A percentile compares a stretch with the other conserved stretches of the same genome.
Evolutionary conservation across 2,113 vertebrate species (phyloP).

Genomic region (Perccottus glenii): DNA sequence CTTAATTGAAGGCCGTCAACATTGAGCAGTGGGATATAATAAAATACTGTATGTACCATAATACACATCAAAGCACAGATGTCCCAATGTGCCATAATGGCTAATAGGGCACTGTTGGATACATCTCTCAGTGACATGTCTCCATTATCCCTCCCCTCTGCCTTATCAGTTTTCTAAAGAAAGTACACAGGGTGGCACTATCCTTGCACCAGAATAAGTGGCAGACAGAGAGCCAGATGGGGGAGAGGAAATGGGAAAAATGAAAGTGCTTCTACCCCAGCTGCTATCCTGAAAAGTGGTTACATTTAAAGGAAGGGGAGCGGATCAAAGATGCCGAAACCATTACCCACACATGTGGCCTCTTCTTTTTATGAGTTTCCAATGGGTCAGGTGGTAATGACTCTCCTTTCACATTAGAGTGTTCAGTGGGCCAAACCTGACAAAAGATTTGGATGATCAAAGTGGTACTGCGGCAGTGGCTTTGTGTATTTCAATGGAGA

Average conservation of each 20-base stretch:
- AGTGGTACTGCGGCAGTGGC: conserved; percentile 12
- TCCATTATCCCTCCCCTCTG: conserved; percentile 56
- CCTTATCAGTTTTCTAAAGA: conserved; percentile 48
- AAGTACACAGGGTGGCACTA: conserved; percentile 44
- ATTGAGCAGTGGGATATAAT: background rate
- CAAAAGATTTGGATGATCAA: conserved; percentile 62
- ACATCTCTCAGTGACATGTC: conserved; percentile 55
- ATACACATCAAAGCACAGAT: conserved; percentile 38
- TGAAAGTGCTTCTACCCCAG: conserved; percentile 66
- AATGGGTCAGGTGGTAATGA: conserved; percentile 67
- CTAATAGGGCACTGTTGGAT: conserved; percentile 39
- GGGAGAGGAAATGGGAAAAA: conserved; percentile 64
- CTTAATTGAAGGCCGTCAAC: conserved; percentile 28
- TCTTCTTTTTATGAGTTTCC: conserved; percentile 49
- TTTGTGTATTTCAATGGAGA: conserved; percentile 34
- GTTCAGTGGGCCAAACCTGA: conserved; percentile 50
- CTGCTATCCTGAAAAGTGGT: conserved; percentile 72
- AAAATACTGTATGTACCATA: conserved; percentile 7
- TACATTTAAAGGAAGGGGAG: conserved; percentile 62
- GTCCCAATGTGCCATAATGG: conserved; percentile 34
- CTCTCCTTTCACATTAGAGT: conserved; percentile 56
- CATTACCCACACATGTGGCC: conserved; percentile 65
- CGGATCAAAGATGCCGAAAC: conserved; percentile 66
- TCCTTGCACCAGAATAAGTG: conserved; percentile 59
- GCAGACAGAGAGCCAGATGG: conserved; percentile 64